Evolutionary conservation across 1,140 invertebrate genomes (phyloP).

Genomic region (Leptinotarsa defecta): DNA sequence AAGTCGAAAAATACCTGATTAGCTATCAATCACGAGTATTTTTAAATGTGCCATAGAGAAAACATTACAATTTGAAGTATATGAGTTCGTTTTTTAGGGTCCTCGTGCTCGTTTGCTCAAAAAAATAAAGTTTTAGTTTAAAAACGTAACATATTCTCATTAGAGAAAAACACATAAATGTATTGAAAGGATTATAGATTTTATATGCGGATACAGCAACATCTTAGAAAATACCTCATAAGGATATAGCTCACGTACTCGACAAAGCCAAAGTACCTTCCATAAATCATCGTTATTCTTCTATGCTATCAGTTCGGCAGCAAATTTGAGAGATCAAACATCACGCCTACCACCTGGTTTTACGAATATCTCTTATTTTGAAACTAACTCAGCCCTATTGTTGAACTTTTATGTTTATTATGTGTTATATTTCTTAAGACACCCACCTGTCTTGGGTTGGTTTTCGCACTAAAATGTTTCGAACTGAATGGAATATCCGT

Average conservation of each 20-base stretch:
- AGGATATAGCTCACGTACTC: conserved; percentile 14
- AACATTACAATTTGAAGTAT: too few relatives aligned
- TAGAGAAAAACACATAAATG: neutral
- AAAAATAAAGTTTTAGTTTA: too few relatives aligned
- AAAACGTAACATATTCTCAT: neutral
- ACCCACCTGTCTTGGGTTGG: conserved; percentile 38
- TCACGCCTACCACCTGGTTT: conserved; percentile 46
- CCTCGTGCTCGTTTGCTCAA: too few relatives aligned
- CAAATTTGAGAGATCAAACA: conserved; percentile 34
- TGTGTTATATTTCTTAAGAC: conserved; percentile 35
- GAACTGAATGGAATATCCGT: conserved; percentile 26
- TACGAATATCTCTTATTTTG: conserved; percentile 33
- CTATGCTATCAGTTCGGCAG: neutral
- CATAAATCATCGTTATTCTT: conserved; percentile 33
- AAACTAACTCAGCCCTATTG: conserved; percentile 27
- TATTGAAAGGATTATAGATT: too few relatives aligned
- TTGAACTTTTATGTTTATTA: conserved; percentile 34
- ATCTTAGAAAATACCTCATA: conserved; percentile 18
- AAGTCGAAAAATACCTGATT: too few relatives aligned
- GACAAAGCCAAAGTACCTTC: neutral
- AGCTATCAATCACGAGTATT: too few relatives aligned
- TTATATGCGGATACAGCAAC: too few relatives aligned
- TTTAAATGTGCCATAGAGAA: too few relatives aligned
- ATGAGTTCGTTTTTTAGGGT: too few relatives aligned
- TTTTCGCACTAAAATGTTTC: conserved; percentile 37